Evolutionary conservation across 92 coral and sea anemone genomes (phyloP), one percentile per base, ranked within the genome.

Genomic region (Heteractis magnifica): DNA sequence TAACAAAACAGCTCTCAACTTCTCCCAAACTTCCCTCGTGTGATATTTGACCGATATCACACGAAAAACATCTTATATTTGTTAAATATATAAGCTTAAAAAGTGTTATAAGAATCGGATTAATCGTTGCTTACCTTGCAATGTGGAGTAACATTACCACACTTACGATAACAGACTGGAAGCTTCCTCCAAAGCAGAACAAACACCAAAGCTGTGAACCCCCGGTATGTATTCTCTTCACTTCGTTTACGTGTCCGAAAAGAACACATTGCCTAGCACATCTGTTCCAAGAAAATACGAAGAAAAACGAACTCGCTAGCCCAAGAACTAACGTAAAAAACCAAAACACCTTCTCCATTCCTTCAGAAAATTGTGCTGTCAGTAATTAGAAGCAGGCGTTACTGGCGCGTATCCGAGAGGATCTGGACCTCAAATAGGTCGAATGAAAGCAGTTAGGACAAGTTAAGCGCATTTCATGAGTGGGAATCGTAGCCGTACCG

Each of bases 181-280:
- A 11, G 20, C 55, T 49, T 23, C 44, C 78, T 4, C 55, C 52
- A 16, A 74, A 19, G 49, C 55, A 51, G 44, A 74, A 74, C 52
- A 13, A 74, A 51, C 78, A 74, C 78, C 78, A 74, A 18, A 74
- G 10, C 10, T 44, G n/a, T 9, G 78, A 74, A 49, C 78, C 78
- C 6, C 78, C 78, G 12, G 78, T 74, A 21, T 74, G 56, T 15
- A 74, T 74, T 74, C 78, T 18, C 56, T 12, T 49, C 6, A 74
- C 78, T 74, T 74, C 78, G 6, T 74, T 16, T 6, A 74, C 44
- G 10, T 14, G 6, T 3, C 78, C 78, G 26, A 49, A 74, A 11
- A 74, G 56, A 1, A 51, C 14, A 19, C 78, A 74, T 74, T 74
- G 78, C 13, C 34, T 15, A 68, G 73, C 26, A 74, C 78, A 74